Evolutionary conservation across 2,113 vertebrate species (phyloP).

Genomic region (Psophia crepitans): DNA sequence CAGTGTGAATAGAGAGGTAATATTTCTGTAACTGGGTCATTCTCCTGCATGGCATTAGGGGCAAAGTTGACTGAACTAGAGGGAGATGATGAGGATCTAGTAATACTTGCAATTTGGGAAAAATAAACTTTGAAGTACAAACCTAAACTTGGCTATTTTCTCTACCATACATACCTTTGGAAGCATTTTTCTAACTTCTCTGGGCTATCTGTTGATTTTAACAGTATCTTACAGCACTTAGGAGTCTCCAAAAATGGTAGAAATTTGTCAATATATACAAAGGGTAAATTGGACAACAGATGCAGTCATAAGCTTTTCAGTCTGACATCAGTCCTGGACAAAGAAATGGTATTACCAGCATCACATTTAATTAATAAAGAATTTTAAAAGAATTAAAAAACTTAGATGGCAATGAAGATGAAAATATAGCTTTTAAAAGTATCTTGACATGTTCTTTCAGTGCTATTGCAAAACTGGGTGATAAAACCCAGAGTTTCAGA

Average conservation of each 20-base stretch:
- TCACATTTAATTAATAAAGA: background rate
- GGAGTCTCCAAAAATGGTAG: background rate
- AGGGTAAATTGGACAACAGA: background rate
- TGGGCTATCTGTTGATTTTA: background rate
- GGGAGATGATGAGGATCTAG: background rate
- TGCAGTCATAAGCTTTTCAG: background rate
- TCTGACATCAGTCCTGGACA: background rate
- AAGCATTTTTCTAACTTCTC: background rate
- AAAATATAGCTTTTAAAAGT: background rate
- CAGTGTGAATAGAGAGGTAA: background rate
- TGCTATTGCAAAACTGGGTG: background rate
- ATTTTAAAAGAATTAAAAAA: background rate
- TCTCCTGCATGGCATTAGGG: background rate
- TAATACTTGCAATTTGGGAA: background rate
- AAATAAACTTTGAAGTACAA: background rate
- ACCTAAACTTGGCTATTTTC: background rate
- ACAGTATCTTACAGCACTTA: background rate
- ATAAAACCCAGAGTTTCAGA: background rate
- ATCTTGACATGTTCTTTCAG: background rate
- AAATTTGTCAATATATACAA: background rate
- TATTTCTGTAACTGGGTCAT: background rate
- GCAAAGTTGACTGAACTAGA: background rate
- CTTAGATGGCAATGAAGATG: background rate
- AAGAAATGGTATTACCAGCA: background rate
- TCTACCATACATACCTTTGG: background rate